These are phyloP conservation scores for Trachops cirrhosus DNA, from an alignment of 2,797 vertebrate species.

Conservation along the genomic window DNA sequence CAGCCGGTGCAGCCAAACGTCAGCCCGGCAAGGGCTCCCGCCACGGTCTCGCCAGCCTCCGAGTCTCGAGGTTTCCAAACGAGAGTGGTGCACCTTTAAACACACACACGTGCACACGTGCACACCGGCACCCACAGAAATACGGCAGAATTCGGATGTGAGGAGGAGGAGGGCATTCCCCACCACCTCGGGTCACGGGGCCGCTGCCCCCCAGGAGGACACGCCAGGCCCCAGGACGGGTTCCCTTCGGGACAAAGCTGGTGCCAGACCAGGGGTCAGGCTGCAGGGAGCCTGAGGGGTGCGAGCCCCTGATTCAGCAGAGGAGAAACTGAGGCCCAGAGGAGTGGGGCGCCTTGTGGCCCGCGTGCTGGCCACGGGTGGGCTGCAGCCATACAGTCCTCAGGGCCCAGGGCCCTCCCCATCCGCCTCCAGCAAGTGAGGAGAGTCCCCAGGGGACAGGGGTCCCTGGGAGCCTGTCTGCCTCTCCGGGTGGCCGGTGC, in stretches of 20 bases:
- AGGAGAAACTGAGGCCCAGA: background rate
- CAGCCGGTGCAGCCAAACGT: accelerated
- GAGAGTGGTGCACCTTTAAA: background rate
- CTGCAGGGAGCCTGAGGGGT: background rate
- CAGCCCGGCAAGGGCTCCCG: accelerated
- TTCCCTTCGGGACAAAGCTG: background rate
- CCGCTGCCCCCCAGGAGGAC: background rate
- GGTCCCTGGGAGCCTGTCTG: background rate
- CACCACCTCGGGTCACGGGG: accelerated
- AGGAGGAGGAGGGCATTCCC: accelerated
- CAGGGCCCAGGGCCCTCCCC: background rate
- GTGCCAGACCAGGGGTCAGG: accelerated
- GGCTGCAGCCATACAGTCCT: too few relatives aligned
- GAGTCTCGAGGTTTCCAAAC: background rate
- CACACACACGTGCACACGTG: background rate
- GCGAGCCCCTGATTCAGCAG: background rate
- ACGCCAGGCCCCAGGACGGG: background rate
- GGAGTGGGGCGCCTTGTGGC: background rate
- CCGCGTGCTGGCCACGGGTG: accelerated
- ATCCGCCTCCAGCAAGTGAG: background rate
- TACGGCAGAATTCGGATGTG: accelerated
- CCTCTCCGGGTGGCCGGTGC: background rate
- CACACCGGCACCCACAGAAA: background rate
- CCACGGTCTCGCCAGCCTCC: accelerated
- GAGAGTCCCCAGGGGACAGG: background rate